Conservation (phyloP, 1,140 invertebrate species). For the Tetranychus urticae region DNA sequence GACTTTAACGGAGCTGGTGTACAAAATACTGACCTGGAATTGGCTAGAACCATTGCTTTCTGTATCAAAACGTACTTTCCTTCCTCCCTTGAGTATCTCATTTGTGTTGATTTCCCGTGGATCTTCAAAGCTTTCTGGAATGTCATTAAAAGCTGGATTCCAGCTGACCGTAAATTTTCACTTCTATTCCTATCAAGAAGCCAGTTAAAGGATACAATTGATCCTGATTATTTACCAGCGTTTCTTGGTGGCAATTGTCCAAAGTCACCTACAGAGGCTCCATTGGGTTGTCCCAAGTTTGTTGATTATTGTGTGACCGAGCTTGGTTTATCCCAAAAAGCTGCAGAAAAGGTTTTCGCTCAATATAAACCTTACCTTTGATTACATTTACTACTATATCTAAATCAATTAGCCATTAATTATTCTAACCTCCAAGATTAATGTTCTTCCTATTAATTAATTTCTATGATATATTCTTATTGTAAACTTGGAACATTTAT, state of each 20-base stretch:
- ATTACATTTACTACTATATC: no score
- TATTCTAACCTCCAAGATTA: no score
- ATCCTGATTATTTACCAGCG: neutral
- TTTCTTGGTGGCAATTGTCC: slow-evolving; percentile 4
- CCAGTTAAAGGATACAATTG: neutral
- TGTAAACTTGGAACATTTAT: no score
- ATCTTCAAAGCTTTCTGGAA: slow-evolving; percentile 4
- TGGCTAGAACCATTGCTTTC: slow-evolving; percentile 7
- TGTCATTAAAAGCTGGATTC: slow-evolving; percentile 2
- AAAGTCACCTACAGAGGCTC: neutral
- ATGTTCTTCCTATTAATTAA: no score
- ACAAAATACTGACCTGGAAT: slow-evolving; percentile 9
- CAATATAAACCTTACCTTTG: neutral
- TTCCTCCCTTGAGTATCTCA: slow-evolving; percentile 6
- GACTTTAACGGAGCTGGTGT: slow-evolving; percentile 6
- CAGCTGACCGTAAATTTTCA: neutral
- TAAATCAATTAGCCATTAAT: no score
- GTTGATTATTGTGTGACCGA: slow-evolving; percentile 15
- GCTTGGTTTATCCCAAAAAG: neutral
- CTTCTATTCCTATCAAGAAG: neutral
- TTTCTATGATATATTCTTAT: no score
- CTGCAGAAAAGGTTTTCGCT: neutral
- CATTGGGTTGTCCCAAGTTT: slow-evolving; percentile 18
- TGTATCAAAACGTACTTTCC: slow-evolving; percentile 11
- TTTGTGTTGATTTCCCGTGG: slow-evolving; percentile 7